Evolutionary conservation across 2,113 vertebrate species (phyloP), one percentile per base, ranked within the genome.

Genomic region (Dolichallabes microphthalmus): DNA sequence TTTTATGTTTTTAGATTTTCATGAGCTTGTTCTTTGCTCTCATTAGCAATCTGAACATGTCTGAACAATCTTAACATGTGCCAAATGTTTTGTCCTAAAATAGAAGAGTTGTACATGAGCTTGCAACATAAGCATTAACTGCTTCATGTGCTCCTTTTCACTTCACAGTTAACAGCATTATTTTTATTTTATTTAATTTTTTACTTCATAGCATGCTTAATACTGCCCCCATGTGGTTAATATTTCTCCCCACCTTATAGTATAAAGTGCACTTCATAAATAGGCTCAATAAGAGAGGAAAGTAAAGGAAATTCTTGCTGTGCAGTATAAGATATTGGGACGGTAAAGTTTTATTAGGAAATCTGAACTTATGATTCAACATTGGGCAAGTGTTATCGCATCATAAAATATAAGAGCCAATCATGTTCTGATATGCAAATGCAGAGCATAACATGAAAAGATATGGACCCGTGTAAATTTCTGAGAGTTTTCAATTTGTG

Each of bases 191-290:
- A n/a, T n/a, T n/a, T n/a, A n/a, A n/a, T n/a, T n/a, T n/a, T n/a
- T n/a, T n/a, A n/a, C n/a, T n/a, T n/a, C 32, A 83, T 77, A 68
- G 10, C 25, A 27, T 76, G 77, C 78, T 80, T 50, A 64, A 74
- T 80, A 82, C 77, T 87, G 82, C 89, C 89, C 85, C 83, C 88
- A 79, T 83, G 85, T 89, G 89, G 83, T n/a, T 52, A 71, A 60
- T 52, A 85, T 80, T 57, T 55, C 22, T 30, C 60, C 35, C 20
- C 12, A n/a, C 2, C 12, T 50, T n/a, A 25, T 14, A 80, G 35
- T 71, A 71, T 39, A 27, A 50, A 52, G 10, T n/a, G 11, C 35
- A 20, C 10, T 35, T 45, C n/a, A 74, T 71, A 71, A 71, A 71
- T 20, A 66, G 5, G 1, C 61, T 32, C 15, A 66, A 66, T 66